These are phyloP conservation scores for Oryzias sinensis DNA, from an alignment of 2,797 vertebrate genomes.

Conservation along the genomic window DNA sequence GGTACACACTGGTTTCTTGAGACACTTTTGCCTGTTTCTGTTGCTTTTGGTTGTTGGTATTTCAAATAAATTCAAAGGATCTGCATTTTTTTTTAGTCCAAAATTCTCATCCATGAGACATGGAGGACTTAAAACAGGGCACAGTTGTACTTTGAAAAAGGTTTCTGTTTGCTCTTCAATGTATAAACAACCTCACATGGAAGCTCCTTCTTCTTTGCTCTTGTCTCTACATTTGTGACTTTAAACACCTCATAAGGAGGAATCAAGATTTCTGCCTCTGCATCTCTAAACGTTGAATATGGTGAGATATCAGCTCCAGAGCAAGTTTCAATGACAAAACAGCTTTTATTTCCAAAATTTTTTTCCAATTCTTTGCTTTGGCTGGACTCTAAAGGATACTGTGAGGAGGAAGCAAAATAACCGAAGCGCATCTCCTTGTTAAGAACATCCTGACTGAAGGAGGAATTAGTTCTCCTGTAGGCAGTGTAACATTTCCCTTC, in stretches of 20 bases:
- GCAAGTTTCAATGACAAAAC: slow-evolving; percentile 50
- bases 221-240: slow-evolving; percentile 27
- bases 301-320: slow-evolving; percentile 42
- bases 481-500: slow-evolving; percentile 19
- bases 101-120: no score
- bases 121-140: slow-evolving; percentile 17
- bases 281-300: slow-evolving; percentile 28
- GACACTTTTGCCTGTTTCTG: no score
- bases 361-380: no score
- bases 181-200: slow-evolving; percentile 51
- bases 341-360: slow-evolving; percentile 38
- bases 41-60: no score
- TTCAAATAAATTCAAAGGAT: no score
- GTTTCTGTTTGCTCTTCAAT: slow-evolving; percentile 18
- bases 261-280: slow-evolving; percentile 41
- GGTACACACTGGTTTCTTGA: no score
- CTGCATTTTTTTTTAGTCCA: no score
- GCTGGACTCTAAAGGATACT: slow-evolving; percentile 11
- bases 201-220: slow-evolving; percentile 8
- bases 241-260: slow-evolving; percentile 59
- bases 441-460: slow-evolving; percentile 25
- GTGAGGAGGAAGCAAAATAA: slow-evolving; percentile 47
- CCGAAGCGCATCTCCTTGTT: slow-evolving; percentile 48
- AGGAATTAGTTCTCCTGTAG: slow-evolving; percentile 22
- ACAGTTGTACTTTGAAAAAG: slow-evolving; percentile 42